These are phyloP conservation scores for Drosophila picticornis DNA, from an alignment of 2,888 invertebrate species.

Conservation along the genomic window DNA sequence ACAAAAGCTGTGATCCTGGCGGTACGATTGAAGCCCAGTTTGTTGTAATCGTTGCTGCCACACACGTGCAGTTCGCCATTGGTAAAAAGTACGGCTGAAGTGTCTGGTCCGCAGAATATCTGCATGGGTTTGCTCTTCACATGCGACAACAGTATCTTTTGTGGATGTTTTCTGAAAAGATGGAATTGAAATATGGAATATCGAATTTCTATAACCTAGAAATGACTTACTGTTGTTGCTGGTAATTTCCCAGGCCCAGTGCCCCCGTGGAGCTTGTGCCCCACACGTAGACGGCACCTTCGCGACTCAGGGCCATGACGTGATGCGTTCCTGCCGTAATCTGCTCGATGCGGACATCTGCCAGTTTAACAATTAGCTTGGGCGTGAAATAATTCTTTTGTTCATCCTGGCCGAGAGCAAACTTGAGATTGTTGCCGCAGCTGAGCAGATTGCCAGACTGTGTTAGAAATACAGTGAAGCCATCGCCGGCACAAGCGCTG, in stretches of 20 bases:
- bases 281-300: slow-evolving; percentile 89
- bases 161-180: slow-evolving; percentile 77
- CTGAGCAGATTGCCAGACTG: slow-evolving; percentile 89
- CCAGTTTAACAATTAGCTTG: slow-evolving; percentile 86
- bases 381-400: slow-evolving; percentile 87
- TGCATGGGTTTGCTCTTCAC: slow-evolving; percentile 86
- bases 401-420: slow-evolving; percentile 89
- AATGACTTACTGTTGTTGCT: slow-evolving; percentile 79
- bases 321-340: slow-evolving; percentile 88
- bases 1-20: slow-evolving; percentile 82
- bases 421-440: slow-evolving; percentile 88
- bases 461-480: slow-evolving; percentile 89
- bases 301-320: slow-evolving; percentile 87
- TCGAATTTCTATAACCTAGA: not conserved
- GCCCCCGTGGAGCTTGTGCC: slow-evolving; percentile 87
- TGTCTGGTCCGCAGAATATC: slow-evolving; percentile 88
- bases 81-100: slow-evolving; percentile 87
- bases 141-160: slow-evolving; percentile 81
- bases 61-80: slow-evolving; percentile 88
- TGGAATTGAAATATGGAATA: not conserved
- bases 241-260: slow-evolving; percentile 86
- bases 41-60: slow-evolving; percentile 88
- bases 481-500: slow-evolving; percentile 88
- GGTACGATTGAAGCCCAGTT: slow-evolving; percentile 87
- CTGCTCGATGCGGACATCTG: slow-evolving; percentile 87